phyloP scores from a whole-genome alignment of 2,888 invertebrate genomes.

The Therioaphis trifolii region DNA sequence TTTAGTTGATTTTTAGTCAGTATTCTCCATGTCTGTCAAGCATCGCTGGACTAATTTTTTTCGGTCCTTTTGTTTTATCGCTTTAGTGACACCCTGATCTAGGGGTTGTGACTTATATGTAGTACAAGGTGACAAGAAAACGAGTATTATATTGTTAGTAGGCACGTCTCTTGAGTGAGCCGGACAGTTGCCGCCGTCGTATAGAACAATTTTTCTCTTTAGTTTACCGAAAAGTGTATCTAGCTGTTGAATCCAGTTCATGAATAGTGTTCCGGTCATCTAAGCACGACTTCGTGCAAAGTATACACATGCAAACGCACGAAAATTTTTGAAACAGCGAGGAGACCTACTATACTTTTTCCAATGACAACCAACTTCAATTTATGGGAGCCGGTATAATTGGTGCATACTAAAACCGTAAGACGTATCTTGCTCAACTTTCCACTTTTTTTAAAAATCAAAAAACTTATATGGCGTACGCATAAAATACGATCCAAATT shows the following conservation, averaged over 20 bases:
- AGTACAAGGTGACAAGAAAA: neutral
- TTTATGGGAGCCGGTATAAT: no score
- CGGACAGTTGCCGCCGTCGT: neutral
- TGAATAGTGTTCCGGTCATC: neutral
- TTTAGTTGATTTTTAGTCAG: neutral
- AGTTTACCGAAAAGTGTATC: slow-evolving; percentile 24
- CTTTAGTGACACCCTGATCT: slow-evolving; percentile 7
- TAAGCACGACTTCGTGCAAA: neutral
- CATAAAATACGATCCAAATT: no score
- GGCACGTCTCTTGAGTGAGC: neutral
- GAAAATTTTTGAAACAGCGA: neutral
- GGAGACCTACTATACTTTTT: no score
- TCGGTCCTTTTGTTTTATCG: slow-evolving; percentile 15
- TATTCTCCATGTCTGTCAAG: slow-evolving; percentile 14
- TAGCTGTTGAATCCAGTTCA: slow-evolving; percentile 10
- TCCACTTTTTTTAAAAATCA: no score
- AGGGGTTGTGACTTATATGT: slow-evolving; percentile 7
- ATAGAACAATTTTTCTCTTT: slow-evolving; percentile 33
- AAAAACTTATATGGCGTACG: no score
- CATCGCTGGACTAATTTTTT: slow-evolving; percentile 1
- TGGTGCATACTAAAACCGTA: no score
- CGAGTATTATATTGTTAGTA: neutral
- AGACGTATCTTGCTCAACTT: no score
- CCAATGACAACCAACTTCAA: no score
- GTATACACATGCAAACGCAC: neutral